A percentile compares a stretch with the other conserved stretches of the same genome.
These are phyloP conservation scores for Sanderia malayensis DNA, from an alignment of 30 jellyfish, hydroid and myxozoan genomes.

Conservation along the genomic window DNA sequence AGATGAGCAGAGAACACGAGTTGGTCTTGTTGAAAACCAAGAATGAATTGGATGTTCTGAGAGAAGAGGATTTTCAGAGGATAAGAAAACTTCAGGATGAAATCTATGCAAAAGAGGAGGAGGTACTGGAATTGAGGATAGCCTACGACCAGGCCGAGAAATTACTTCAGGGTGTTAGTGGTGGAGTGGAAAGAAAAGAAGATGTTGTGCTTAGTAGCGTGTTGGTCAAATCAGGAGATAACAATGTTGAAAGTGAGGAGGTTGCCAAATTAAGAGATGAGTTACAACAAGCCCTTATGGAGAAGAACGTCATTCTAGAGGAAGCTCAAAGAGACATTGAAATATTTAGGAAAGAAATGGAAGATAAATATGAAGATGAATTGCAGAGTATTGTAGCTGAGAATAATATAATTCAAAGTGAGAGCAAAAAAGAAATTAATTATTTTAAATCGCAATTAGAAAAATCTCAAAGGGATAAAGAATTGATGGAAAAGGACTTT, in stretches of 20 bases:
- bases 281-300: neutral
- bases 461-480: too few species aligned
- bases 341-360: too few species aligned
- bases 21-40: conserved; percentile 38
- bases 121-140: conserved; percentile 32
- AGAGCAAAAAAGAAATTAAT: too few species aligned
- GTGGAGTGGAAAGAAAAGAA: too few species aligned
- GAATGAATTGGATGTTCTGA: conserved; percentile 32
- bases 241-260: neutral
- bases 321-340: too few species aligned
- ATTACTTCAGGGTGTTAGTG: too few species aligned
- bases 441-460: too few species aligned
- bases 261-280: neutral
- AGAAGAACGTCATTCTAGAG: neutral
- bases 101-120: conserved; percentile 53
- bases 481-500: neutral
- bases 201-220: too few species aligned
- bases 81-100: conserved; percentile 55
- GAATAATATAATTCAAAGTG: too few species aligned
- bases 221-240: conserved; percentile 22
- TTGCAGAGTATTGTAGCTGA: neutral
- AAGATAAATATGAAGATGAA: too few species aligned
- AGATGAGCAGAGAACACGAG: conserved; percentile 35
- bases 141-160: too few species aligned
- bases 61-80: conserved; percentile 62